Base-by-base conservation (phyloP, 2,797 vertebrate genomes). In the Nannoperca obscura region DNA sequence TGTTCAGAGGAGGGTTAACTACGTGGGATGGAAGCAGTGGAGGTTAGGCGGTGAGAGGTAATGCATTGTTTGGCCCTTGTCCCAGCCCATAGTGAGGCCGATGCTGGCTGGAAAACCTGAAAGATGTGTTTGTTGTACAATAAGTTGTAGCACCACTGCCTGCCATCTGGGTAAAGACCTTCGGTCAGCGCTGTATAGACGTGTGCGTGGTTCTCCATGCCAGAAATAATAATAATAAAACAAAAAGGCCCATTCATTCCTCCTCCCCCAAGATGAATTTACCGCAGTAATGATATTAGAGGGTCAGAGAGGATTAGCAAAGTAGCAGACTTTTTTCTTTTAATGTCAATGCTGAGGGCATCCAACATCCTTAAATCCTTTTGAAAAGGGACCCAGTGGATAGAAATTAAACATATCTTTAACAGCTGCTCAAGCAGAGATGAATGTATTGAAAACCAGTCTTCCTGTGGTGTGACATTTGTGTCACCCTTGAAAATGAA, bases 191-290 rank as follows among this genome's bases (percentile, higher is more conserved):
- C 89, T 78, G 82, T 80, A 88, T 89, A 90, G 92, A 91, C 92
- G 78, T 89, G 89, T 89, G 92, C 76, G 86, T 76, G 83, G 84
- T 24, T 85, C 73, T 63, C 36, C 0, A 74, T 88, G 94, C 94
- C 95, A 95, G 94, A 93, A 95, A 95, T 92, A 96, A 95, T 94
- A 95, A 88, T 90, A 93, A 94, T 95, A 95, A 95, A 95, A 95
- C 93, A 94, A 93, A 93, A 89, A 90, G 90, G 90, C 85, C 87
- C 78, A 91, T 93, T 93, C 90, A 93, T 88, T 89, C 90, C 90
- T 76, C 86, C 88, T 92, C 86, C 91, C 88, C 85, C 80, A 85
- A 92, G 92, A 94, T 93, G 89, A 91, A 92, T 94, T 94, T 91
- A 91, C 88, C 71, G 19, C 86, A 80, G 87, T 94, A 94, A 93